These are phyloP conservation scores for Gymnothorax reevesii DNA, from an alignment of 2,797 vertebrate species.

Conservation along the genomic window DNA sequence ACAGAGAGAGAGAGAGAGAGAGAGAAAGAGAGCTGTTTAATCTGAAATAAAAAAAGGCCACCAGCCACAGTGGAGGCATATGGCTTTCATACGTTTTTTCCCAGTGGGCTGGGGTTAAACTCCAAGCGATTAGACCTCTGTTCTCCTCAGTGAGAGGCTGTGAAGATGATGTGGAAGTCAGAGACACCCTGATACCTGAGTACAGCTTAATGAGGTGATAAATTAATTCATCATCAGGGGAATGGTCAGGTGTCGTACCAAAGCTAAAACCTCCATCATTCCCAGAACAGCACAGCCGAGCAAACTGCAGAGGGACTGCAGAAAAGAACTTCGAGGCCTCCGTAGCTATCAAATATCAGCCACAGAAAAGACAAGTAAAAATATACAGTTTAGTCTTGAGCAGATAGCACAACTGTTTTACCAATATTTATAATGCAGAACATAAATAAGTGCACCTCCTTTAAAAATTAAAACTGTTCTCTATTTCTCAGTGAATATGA, in stretches of 20 bases:
- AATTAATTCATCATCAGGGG: neutral
- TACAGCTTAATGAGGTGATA: neutral
- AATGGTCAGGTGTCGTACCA: neutral
- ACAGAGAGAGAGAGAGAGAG: neutral
- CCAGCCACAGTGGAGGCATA: neutral
- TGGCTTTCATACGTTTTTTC: conserved; percentile 21
- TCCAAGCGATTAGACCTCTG: neutral
- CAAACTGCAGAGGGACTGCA: neutral
- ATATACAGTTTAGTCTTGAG: neutral
- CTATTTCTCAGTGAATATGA: too few species aligned
- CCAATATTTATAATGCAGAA: too few species aligned
- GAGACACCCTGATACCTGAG: neutral
- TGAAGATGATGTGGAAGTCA: neutral
- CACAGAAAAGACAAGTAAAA: neutral
- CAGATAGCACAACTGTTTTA: neutral
- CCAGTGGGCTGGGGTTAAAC: neutral
- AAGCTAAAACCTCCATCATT: neutral
- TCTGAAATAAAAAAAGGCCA: neutral
- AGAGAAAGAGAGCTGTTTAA: neutral
- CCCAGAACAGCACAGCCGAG: neutral
- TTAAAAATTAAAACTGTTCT: too few species aligned
- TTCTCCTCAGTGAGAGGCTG: neutral
- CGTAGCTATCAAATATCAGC: neutral
- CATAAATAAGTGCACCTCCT: too few species aligned
- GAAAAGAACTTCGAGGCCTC: neutral